phyloP scores from a whole-genome alignment of 2,797 vertebrate genomes.

The Morus bassanus region DNA sequence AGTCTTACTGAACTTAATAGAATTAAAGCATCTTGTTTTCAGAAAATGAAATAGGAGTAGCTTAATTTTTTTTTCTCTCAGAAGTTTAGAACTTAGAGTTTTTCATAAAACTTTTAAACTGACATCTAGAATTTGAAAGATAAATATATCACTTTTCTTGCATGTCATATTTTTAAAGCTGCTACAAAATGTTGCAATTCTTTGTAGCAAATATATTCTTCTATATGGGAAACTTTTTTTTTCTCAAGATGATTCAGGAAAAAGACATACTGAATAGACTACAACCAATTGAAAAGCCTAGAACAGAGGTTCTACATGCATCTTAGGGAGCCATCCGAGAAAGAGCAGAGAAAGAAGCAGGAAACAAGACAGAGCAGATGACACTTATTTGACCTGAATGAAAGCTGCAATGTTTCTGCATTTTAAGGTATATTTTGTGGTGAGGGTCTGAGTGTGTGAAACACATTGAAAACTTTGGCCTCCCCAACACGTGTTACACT shows the following conservation, averaged over 20 bases:
- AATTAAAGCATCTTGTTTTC: not conserved
- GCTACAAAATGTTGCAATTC: not conserved
- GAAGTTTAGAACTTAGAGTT: not conserved
- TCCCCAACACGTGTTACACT: fast-evolving
- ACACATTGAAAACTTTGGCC: not conserved
- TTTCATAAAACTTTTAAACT: not conserved
- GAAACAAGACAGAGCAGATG: not conserved
- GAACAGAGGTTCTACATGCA: not conserved
- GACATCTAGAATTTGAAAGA: not conserved
- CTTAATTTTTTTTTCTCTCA: not conserved
- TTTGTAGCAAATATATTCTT: not conserved
- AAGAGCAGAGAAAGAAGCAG: not conserved
- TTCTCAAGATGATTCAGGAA: not conserved
- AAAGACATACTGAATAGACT: not conserved
- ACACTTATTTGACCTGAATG: not conserved
- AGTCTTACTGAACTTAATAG: not conserved
- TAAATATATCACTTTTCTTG: not conserved
- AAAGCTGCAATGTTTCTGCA: not conserved
- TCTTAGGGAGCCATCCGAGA: not conserved
- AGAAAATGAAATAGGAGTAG: not conserved
- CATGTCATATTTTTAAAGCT: not conserved
- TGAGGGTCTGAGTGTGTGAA: not conserved
- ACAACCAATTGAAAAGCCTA: not conserved
- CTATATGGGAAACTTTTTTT: not conserved
- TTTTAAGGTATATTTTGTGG: not conserved